Conservation (phyloP, 2,113 vertebrate genomes). For the Psilopogon haemacephalus region DNA sequence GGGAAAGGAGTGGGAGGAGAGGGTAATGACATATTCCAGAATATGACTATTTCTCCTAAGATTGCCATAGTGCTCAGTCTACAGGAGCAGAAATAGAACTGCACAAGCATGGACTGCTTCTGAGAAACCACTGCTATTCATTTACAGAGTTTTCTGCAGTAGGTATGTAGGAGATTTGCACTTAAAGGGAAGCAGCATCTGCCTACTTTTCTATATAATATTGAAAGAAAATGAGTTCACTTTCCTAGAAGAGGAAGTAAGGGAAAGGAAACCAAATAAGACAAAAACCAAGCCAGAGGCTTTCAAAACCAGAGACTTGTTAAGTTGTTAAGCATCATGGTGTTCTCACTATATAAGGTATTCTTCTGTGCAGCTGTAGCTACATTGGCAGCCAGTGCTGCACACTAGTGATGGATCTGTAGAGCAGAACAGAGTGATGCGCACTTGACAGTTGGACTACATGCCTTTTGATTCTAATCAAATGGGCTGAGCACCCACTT, state of each 20-base stretch:
- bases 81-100: background rate
- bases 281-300: background rate
- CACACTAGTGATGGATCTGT: rapidly evolving
- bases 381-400: rapidly evolving
- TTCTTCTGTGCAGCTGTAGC: background rate
- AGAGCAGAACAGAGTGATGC: background rate
- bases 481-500: background rate
- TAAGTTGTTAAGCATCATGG: background rate
- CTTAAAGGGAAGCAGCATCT: background rate
- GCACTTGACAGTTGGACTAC: background rate
- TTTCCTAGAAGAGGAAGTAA: background rate
- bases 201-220: background rate
- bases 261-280: background rate
- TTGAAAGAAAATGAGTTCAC: background rate
- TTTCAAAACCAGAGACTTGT: background rate
- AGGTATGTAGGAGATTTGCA: background rate
- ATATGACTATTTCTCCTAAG: background rate
- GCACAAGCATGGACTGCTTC: background rate
- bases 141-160: background rate
- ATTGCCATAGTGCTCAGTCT: background rate
- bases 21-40: background rate
- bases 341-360: background rate
- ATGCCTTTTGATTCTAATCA: rapidly evolving
- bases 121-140: background rate
- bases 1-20: background rate